Percentiles rank a stretch among this genome's conserved stretches.
Evolutionary conservation across 2,113 vertebrate species (phyloP).

Genomic region (Potamarius usumacintae): DNA sequence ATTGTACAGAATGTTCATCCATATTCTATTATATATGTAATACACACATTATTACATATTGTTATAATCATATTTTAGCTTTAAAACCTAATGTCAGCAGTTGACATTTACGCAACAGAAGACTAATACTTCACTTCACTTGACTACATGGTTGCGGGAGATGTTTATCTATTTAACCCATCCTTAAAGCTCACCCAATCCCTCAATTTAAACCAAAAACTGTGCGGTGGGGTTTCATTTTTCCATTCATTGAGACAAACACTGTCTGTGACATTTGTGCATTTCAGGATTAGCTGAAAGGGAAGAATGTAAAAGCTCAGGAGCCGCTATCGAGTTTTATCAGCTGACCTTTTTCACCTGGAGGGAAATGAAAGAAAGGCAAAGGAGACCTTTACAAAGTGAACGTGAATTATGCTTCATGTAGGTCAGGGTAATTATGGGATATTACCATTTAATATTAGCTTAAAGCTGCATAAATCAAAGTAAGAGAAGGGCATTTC

Average conservation of each 20-base stretch:
- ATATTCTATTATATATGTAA: neutral
- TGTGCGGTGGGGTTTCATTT: neutral
- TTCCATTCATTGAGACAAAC: slow-evolving; percentile 18
- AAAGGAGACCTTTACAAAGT: slow-evolving; percentile 39
- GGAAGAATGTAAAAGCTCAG: slow-evolving; percentile 15
- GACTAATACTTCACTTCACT: neutral
- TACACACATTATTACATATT: neutral
- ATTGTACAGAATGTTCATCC: neutral
- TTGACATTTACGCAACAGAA: neutral
- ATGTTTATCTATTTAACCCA: slow-evolving; percentile 3
- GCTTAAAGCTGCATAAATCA: slow-evolving; percentile 50
- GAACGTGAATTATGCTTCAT: slow-evolving; percentile 50
- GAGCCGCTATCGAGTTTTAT: neutral
- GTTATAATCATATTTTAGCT: neutral
- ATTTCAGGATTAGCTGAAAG: slow-evolving; percentile 32
- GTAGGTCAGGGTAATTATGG: slow-evolving; percentile 56
- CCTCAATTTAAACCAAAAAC: neutral
- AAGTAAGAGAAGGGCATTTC: slow-evolving; percentile 36
- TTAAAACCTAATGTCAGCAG: neutral
- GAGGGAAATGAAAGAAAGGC: slow-evolving; percentile 37
- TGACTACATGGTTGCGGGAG: neutral
- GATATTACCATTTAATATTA: slow-evolving; percentile 47
- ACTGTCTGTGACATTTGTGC: slow-evolving; percentile 42
- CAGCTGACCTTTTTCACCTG: slow-evolving; percentile 47
- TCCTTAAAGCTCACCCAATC: neutral